Evolutionary conservation across 2,113 vertebrate species (phyloP).

Genomic region (Cyrtonyx montezumae): DNA sequence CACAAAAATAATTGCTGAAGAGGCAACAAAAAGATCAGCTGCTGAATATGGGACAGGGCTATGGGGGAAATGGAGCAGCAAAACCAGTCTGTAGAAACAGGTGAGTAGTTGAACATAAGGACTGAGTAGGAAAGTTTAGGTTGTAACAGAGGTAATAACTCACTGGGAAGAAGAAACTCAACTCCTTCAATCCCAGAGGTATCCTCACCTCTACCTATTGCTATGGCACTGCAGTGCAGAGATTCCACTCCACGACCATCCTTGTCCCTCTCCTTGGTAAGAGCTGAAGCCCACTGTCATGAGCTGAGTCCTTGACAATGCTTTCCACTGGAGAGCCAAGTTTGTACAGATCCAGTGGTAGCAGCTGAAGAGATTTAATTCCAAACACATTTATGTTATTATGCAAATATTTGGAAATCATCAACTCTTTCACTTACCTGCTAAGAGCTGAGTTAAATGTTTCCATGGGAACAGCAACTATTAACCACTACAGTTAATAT

Average conservation of each 20-base stretch:
- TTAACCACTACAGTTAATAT: background rate
- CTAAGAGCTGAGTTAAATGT: background rate
- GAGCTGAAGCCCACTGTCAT: background rate
- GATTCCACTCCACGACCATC: rapidly evolving
- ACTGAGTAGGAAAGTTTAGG: rapidly evolving
- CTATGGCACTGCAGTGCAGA: rapidly evolving
- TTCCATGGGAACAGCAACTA: conserved; percentile 38
- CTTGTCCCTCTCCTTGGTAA: background rate
- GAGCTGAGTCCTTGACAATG: background rate
- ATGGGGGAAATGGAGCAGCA: background rate
- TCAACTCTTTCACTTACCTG: background rate
- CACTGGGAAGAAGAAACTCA: background rate
- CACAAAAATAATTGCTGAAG: background rate
- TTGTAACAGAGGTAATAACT: rapidly evolving
- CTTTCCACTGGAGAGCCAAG: background rate
- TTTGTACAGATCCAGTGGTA: background rate
- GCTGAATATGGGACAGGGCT: background rate
- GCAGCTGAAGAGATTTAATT: background rate
- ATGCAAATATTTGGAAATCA: conserved; percentile 62
- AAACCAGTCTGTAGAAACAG: background rate
- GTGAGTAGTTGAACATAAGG: background rate
- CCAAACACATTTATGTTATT: background rate
- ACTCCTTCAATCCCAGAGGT: background rate
- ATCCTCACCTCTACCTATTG: rapidly evolving
- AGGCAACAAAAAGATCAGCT: background rate